These are phyloP conservation scores for Drosophila histrio DNA, from an alignment of 2,888 invertebrate genomes.

Conservation along the genomic window DNA sequence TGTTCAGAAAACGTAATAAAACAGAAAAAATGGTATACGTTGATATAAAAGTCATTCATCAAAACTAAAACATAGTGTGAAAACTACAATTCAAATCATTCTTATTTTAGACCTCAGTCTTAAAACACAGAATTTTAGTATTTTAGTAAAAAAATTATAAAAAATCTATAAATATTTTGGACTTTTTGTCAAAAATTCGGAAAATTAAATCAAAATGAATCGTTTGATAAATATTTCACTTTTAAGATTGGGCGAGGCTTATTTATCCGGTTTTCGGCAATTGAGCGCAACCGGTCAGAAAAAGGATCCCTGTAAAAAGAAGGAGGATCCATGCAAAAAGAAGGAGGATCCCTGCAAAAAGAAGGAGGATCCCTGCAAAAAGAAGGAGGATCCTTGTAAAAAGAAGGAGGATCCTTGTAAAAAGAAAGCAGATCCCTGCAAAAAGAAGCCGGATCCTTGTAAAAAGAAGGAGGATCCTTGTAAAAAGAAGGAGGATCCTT, in stretches of 20 bases:
- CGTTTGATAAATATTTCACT: slow-evolving; percentile 13
- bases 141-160: not conserved
- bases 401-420: slow-evolving; percentile 4
- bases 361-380: slow-evolving; percentile 5
- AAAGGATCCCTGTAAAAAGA: slow-evolving; percentile 9
- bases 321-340: slow-evolving; percentile 6
- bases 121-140: not conserved
- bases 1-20: not conserved
- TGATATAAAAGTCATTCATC: not conserved
- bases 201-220: slow-evolving; percentile 16
- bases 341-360: slow-evolving; percentile 5
- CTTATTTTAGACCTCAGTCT: not conserved
- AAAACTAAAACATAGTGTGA: not conserved
- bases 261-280: not conserved
- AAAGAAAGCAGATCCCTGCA: slow-evolving; percentile 7
- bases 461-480: not conserved
- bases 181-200: not conserved
- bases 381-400: not conserved
- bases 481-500: slow-evolving; percentile 3
- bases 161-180: not conserved
- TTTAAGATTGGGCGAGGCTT: slow-evolving; percentile 10
- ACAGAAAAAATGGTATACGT: not conserved
- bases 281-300: slow-evolving; percentile 10
- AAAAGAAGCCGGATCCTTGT: slow-evolving; percentile 6
- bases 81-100: not conserved